phyloP scores from a whole-genome alignment of 1,140 invertebrate genomes.

The Trypoxylus dichotomus region DNA sequence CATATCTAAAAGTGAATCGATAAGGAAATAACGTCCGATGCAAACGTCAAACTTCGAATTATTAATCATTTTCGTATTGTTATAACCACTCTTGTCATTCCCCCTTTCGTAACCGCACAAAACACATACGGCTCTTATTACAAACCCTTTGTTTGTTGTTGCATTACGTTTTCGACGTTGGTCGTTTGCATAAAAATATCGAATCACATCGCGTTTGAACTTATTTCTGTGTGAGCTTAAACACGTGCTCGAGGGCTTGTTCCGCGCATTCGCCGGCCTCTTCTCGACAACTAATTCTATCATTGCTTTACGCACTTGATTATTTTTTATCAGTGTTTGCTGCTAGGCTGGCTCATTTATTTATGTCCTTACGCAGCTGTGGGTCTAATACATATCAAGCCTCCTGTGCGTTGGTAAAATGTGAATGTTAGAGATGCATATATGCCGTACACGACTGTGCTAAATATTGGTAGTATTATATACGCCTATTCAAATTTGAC shows the following conservation, averaged over 20 bases:
- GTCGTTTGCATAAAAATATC: constrained; percentile 1
- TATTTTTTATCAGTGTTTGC: constrained; percentile 21
- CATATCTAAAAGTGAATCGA: background rate
- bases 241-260: background rate
- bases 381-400: constrained; percentile 3
- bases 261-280: constrained; percentile 12
- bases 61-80: background rate
- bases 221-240: background rate
- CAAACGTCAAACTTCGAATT: constrained; percentile 1
- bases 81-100: background rate
- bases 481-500: background rate
- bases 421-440: background rate
- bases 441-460: background rate
- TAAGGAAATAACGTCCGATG: background rate
- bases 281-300: constrained; percentile 15
- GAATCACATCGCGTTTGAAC: background rate
- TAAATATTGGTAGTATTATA: background rate
- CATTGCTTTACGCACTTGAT: constrained; percentile 20
- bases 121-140: background rate
- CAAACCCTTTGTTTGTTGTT: background rate
- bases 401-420: constrained; percentile 12
- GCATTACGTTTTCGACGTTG: background rate
- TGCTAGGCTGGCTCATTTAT: constrained; percentile 17
- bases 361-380: constrained; percentile 8
- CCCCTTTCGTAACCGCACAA: background rate